Conservation (phyloP, 2,113 vertebrate genomes). For the Macquaria ambigua region DNA sequence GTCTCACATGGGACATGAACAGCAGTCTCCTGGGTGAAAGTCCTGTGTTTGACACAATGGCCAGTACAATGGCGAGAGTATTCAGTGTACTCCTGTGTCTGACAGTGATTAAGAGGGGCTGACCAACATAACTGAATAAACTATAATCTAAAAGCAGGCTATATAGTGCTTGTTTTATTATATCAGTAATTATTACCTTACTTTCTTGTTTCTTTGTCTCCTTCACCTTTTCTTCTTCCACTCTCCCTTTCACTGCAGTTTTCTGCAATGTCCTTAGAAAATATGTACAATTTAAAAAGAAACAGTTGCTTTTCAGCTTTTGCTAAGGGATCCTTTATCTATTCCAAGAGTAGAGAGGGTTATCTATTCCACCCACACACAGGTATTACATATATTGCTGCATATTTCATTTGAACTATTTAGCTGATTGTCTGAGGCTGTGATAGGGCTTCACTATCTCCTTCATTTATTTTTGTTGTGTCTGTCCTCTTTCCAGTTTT, state of each 20-base stretch:
- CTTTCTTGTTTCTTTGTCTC: not conserved
- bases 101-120: not conserved
- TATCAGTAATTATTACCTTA: not conserved
- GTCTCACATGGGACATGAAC: no score
- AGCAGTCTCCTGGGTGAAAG: no score
- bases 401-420: conserved; percentile 3
- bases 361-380: conserved; percentile 10
- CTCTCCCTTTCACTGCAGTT: not conserved
- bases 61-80: not conserved
- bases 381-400: not conserved
- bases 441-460: not conserved
- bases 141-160: not conserved
- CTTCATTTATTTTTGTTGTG: not conserved
- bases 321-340: not conserved
- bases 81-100: not conserved
- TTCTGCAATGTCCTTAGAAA: not conserved
- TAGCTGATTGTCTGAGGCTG: not conserved
- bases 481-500: not conserved
- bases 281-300: not conserved
- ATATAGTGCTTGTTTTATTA: not conserved
- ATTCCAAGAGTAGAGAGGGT: not conserved
- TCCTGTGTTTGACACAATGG: no score
- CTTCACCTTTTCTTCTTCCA: conserved; percentile 2
- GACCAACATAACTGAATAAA: not conserved
- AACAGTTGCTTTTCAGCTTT: not conserved